Evolutionary conservation across 2,113 vertebrate genomes (phyloP).

Genomic region (Python bivittatus): DNA sequence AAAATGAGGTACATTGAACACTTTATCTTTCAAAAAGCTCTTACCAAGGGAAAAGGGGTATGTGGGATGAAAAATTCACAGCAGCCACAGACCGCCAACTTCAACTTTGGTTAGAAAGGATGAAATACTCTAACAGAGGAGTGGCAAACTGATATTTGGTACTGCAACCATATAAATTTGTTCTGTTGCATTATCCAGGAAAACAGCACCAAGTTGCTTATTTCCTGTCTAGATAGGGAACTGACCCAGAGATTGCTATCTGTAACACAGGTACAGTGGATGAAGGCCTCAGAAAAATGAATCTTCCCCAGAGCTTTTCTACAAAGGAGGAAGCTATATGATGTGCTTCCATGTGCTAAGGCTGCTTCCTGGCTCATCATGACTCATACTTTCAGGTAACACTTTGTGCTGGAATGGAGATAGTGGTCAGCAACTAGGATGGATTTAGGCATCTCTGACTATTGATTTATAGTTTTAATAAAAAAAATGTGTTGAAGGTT

Average conservation of each 20-base stretch:
- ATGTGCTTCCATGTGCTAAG: not conserved
- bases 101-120: not conserved
- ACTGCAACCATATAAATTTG: not conserved
- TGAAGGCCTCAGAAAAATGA: not conserved
- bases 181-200: not conserved
- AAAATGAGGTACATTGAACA: not conserved
- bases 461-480: not conserved
- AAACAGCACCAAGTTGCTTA: not conserved
- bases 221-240: not conserved
- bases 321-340: not conserved
- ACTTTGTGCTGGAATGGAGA: not conserved
- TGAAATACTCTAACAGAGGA: not conserved
- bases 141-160: not conserved
- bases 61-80: not conserved
- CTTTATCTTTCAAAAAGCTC: not conserved
- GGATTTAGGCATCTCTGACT: not conserved
- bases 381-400: not conserved
- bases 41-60: not conserved
- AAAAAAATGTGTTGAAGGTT: not conserved
- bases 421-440: not conserved
- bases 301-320: not conserved
- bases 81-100: not conserved
- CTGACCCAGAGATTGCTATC: not conserved
- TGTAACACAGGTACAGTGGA: not conserved
- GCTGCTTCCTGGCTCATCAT: not conserved